Base-by-base conservation (phyloP, 2,113 vertebrate species). In the Coracopsis vasa region DNA sequence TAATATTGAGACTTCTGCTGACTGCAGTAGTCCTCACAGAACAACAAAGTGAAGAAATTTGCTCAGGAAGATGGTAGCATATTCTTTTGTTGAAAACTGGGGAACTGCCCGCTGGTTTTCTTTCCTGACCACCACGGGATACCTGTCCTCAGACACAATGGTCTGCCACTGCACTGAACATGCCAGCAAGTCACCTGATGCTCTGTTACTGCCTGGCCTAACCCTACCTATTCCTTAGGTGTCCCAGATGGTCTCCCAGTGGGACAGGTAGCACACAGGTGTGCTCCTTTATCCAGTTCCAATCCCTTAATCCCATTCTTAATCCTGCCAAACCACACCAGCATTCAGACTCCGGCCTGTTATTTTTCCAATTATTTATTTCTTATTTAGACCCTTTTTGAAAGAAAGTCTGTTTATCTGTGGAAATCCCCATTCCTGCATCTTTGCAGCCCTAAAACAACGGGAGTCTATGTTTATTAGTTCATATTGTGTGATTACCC, bases 41-140 rank as follows among this genome's bases (percentile, higher is more conserved):
- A 82, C 14, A 73, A 64, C 53, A 90, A 72, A 70, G 20, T 48
- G n/a, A 94, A 90, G 62, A 73, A 70, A 80, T 66, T 86, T 77
- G 4, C 27, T 78, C 14, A 50, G 61, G 29, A 85, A 72, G 70
- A 79, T 65, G 28, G 33, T 35, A 75, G 29, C 2, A 17, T 79
- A 47, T 50, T 75, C 19, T 79, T 94, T 64, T 47, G 10, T 24
- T 65, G 44, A 53, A 88, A 90, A 77, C 2, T 23, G 27, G 16
- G 33, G 11, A 86, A 21, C 4, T 78, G 19, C 9, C 53, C n/a
- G 27, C 21, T 3, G 2, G 3, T 84, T 86, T 78, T 86, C 20
- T 67, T 11, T 74, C 10, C 45, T 61, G 42, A 11, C 48, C 28
- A 27, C 24, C 7, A 3, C 14, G 25, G 29, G 12, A 44, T 80